Evolutionary conservation across 1,140 invertebrate genomes (phyloP), one percentile per base, ranked within the genome.

Genomic region (Maconellicoccus hirsutus): DNA sequence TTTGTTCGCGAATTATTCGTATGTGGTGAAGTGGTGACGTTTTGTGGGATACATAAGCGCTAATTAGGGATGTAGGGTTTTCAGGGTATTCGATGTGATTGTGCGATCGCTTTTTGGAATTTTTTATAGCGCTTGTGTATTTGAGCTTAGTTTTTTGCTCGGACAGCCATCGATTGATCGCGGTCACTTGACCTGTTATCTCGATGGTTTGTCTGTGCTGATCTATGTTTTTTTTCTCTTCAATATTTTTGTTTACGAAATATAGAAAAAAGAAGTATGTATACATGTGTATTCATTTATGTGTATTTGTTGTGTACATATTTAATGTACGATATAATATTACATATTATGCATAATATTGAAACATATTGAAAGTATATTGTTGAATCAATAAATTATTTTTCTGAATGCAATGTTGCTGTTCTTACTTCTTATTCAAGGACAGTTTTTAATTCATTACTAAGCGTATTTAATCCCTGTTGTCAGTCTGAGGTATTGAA

Each of bases 351-450:
- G n/a, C 42, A 3, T 52, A 52, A 52, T 52, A 52, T 52, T 16
- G 42, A 52, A 52, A 52, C 42, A 52, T 16, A 16, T 52, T 33
- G 29, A 33, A 33, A 33, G n/a, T 52, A 52, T 38, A 38, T 38
- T 38, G 33, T 38, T 38, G 33, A 38, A 7, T 6, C 6, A 52
- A 52, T 52, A 52, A 52, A 52, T 16, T 6, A 16, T 52, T 52
- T 52, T 52, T 52, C 42, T 16, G 16, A 52, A 52, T 38, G 14
- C 6, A 38, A 6, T 52, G 61, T 66, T 10, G 61, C 61, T 66
- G 61, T 66, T 66, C 61, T 66, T 66, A 66, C 21, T 66, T 25
- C 19, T 26, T 66, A 25, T 66, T 66, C 61, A 66, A 66, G 61
- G 25, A 66, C 25, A 66, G 61, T 26, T 26, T 4, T 16, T 8